Conservation (phyloP, 2,113 vertebrate species). For the Sapayoa aenigma region DNA sequence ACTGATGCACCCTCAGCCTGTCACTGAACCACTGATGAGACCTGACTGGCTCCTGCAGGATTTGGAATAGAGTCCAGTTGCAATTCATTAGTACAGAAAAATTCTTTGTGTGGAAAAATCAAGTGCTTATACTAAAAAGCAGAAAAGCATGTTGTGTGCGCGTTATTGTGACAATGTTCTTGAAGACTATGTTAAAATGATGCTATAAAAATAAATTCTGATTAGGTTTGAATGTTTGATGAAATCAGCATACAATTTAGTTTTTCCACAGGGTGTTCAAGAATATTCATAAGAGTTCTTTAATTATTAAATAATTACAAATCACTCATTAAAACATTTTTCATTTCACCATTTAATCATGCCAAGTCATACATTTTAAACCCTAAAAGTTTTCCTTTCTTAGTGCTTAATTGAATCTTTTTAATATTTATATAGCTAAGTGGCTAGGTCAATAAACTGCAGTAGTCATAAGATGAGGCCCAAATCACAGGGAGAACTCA, state of each 20-base stretch:
- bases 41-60: background rate
- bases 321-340: slow-evolving; percentile 56
- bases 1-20: background rate
- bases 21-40: background rate
- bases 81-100: background rate
- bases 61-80: background rate
- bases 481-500: background rate
- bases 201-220: slow-evolving; percentile 42
- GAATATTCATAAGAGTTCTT: slow-evolving; percentile 46
- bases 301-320: slow-evolving; percentile 72
- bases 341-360: slow-evolving; percentile 51
- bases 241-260: slow-evolving; percentile 54
- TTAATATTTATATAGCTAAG: slow-evolving; percentile 41
- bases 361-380: slow-evolving; percentile 35
- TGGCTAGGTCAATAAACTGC: background rate
- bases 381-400: slow-evolving; percentile 10
- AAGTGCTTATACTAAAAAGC: background rate
- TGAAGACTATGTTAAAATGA: background rate
- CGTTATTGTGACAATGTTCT: background rate
- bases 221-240: slow-evolving; percentile 57
- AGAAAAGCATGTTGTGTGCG: background rate
- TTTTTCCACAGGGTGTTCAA: slow-evolving; percentile 53
- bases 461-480: background rate
- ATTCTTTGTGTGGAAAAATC: background rate
- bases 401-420: slow-evolving; percentile 26